phyloP scores from a whole-genome alignment of 2,888 invertebrate genomes.

The Thymelicus lineola region DNA sequence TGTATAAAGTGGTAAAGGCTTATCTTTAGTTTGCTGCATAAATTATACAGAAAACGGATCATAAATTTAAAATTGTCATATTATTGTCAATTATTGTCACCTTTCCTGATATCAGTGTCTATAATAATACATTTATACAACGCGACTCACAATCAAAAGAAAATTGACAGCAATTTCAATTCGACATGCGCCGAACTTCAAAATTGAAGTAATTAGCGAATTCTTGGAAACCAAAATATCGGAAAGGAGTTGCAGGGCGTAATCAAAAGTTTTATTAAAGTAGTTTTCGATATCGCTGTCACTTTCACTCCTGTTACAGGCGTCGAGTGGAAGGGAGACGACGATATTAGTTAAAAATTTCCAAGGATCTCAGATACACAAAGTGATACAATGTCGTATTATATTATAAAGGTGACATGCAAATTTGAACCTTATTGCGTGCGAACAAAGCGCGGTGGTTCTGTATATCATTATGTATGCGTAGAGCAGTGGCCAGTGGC shows the following conservation, averaged over 20 bases:
- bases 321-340: background rate
- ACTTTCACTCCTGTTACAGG: background rate
- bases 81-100: conserved; percentile 15
- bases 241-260: background rate
- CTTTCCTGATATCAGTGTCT: conserved; percentile 8
- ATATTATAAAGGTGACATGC: conserved; percentile 15
- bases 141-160: conserved; percentile 21
- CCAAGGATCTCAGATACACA: conserved; percentile 9
- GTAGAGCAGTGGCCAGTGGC: conserved; percentile 40
- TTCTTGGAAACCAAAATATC: conserved; percentile 32
- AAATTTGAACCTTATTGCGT: conserved; percentile 22
- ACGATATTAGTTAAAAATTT: conserved; percentile 2
- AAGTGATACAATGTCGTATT: conserved; percentile 18
- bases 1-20: too few relatives aligned
- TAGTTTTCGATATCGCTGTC: conserved; percentile 2
- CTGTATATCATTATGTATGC: conserved; percentile 12
- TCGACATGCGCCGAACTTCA: conserved; percentile 10
- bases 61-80: background rate
- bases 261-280: conserved; percentile 28
- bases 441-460: conserved; percentile 2
- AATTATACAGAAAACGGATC: background rate
- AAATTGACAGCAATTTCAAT: conserved; percentile 32
- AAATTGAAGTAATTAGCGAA: conserved; percentile 36
- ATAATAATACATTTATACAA: conserved; percentile 22
- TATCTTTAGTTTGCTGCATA: too few relatives aligned